Evolutionary conservation across 2,797 vertebrate species (phyloP).

Genomic region (Hirundo rustica): DNA sequence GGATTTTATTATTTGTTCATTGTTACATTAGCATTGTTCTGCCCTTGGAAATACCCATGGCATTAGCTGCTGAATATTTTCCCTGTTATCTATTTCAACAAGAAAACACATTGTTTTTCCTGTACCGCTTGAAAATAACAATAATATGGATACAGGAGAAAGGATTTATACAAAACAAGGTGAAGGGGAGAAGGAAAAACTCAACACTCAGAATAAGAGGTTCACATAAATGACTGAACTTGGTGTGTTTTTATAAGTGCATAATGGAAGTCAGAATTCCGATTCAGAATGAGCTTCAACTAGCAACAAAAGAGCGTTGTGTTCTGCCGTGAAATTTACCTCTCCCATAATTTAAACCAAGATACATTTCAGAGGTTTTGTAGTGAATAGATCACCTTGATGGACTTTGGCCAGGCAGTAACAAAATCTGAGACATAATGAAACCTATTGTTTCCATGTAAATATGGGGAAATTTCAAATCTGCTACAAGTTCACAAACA

Average conservation of each 20-base stretch:
- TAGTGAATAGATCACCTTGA: neutral
- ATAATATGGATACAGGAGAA: neutral
- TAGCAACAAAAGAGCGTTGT: neutral
- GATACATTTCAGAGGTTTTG: neutral
- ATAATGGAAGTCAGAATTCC: neutral
- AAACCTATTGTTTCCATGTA: neutral
- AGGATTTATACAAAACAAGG: neutral
- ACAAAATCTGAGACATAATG: neutral
- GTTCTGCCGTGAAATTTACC: neutral
- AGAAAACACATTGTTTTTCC: neutral
- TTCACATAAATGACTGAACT: neutral
- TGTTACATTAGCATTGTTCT: conserved; percentile 27
- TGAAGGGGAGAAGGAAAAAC: neutral
- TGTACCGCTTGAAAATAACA: conserved; percentile 7
- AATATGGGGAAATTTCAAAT: neutral
- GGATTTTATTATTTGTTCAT: conserved; percentile 46
- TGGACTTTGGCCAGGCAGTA: neutral
- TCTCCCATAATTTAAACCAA: neutral
- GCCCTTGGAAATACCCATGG: conserved; percentile 38
- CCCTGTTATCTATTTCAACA: neutral
- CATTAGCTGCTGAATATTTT: neutral
- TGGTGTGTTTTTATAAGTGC: neutral
- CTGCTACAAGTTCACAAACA: neutral
- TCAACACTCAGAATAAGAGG: neutral
- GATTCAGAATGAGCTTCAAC: neutral